Base-by-base conservation (phyloP, 1,140 invertebrate species). In the Ruditapes philippinarum region DNA sequence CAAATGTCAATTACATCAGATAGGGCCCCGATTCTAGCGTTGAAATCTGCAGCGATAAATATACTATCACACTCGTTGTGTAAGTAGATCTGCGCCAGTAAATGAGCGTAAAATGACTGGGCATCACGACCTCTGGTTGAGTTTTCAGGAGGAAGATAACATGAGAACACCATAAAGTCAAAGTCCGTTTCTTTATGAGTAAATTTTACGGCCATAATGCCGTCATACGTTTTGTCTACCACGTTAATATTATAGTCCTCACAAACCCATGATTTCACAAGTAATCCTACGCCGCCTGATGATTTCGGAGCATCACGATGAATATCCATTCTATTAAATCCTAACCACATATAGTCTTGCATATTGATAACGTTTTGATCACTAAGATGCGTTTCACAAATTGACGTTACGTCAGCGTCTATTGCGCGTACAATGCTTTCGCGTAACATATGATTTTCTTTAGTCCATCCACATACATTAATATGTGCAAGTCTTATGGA, bases 71-170 rank as follows among this genome's bases (percentile, higher is more conserved):
- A 49, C 0, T 88, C 62, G 45, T 25, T 68, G 42, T 80, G 38
- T 54, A 70, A 62, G 33, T 88, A 80, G 0, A 88, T 62, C n/a
- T n/a, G 74, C 28, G 65, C 31, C 33, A 86, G 73, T 17, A 82
- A 12, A 76, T 89, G 90, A 9, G 57, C 25, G 84, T 49, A 74
- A 42, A 82, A 89, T 1, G 9, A 2, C 54, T 82, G 68, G 1
- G 82, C 90, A 38, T 89, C 82, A 0, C 90, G 82, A 42, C 83
- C 82, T 33, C 82, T 17, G 1, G 33, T 49, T n/a, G 90, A 91
- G 36, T 89, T 85, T 74, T 91, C 90, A 1, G 90, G 90, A 19
- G 90, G 74, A 11, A 91, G 60, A 42, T 87, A 91, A 65, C 80
- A 89, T 12, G 62, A 31, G 70, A 84, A 91, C 28, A 91, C 38